Conservation (phyloP, 2,113 vertebrate genomes). For the Nicator chloris region DNA sequence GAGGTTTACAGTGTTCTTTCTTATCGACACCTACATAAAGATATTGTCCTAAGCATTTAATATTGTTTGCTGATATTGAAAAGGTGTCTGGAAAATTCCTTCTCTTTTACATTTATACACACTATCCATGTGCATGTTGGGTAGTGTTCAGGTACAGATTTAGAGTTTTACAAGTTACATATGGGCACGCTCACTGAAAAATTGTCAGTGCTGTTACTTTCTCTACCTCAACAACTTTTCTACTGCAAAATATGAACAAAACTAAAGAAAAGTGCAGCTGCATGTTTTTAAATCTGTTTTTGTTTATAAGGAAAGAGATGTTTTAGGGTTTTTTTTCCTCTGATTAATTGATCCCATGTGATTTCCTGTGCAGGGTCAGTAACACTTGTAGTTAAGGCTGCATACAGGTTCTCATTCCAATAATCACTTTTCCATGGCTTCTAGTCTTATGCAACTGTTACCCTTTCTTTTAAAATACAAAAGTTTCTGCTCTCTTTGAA, state of each 20-base stretch:
- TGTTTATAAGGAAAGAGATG: rapidly evolving
- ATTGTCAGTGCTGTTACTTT: not conserved
- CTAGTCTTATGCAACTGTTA: not conserved
- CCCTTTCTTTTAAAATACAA: not conserved
- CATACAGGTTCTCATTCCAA: not conserved
- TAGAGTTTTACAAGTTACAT: not conserved
- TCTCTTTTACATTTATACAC: not conserved
- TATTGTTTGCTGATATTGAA: not conserved
- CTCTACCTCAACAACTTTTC: not conserved
- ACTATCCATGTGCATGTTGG: rapidly evolving
- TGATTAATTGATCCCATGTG: not conserved
- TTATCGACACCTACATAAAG: not conserved
- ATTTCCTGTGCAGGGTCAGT: not conserved
- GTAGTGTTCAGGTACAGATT: not conserved
- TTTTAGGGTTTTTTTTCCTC: not conserved
- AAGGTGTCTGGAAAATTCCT: not conserved
- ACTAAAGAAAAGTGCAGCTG: not conserved
- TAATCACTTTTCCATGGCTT: not conserved
- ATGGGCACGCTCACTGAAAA: not conserved
- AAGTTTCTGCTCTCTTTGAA: not conserved
- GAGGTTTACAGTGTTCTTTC: not conserved
- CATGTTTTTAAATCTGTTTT: not conserved
- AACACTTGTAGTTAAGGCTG: not conserved
- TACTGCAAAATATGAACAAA: not conserved
- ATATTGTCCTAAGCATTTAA: not conserved